Evolutionary conservation across 2,797 vertebrate species (phyloP), one percentile per base, ranked within the genome.

Genomic region (Margarornis squamiger): DNA sequence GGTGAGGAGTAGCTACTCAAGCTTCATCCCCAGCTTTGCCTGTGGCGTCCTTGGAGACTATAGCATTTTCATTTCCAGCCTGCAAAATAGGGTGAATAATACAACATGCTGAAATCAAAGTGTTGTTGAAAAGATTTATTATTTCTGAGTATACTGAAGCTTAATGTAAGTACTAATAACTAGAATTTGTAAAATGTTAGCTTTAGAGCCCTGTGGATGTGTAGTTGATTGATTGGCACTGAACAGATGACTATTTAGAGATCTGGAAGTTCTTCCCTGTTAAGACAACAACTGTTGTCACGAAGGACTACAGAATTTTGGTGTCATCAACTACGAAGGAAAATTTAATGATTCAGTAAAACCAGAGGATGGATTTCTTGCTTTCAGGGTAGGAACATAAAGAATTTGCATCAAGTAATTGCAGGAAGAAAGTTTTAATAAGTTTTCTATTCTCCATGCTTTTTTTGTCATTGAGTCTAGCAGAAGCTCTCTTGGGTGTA

Each of bases 401-500:
- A 90, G 38, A 93, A 82, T 96, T 96, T 95, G 72, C 45, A 84
- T 93, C 34, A 84, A 96, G 65, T 94, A 96, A 92, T 81, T 91
- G 46, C 41, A 88, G 86, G 68, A 75, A 90, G 74, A 78, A 94
- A 70, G 19, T 90, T 97, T 86, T 87, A 85, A 15, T 86, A 92
- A 90, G 94, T 97, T 70, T 79, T 30, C 51, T 2, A 1, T 85
- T 85, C 16, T 38, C 15, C 72, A 24, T 3, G 4, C 12, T 43
- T 57, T 36, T 49, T 76, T 62, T 65, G 38, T 87, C 18, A 5
- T 61, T 66, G 26, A 81, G 30, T 68, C 43, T 46, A 51, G 32
- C 23, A 45, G 45, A 65, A 72, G 12, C 16, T 84, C 45, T 77
- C 39, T 46, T 63, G 61, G 10, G 30, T 75, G 3, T 49, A 9